A percentile compares a stretch with the other conserved stretches of the same genome.
Conservation (phyloP, 2,113 vertebrate species). For the Prolemur simus region DNA sequence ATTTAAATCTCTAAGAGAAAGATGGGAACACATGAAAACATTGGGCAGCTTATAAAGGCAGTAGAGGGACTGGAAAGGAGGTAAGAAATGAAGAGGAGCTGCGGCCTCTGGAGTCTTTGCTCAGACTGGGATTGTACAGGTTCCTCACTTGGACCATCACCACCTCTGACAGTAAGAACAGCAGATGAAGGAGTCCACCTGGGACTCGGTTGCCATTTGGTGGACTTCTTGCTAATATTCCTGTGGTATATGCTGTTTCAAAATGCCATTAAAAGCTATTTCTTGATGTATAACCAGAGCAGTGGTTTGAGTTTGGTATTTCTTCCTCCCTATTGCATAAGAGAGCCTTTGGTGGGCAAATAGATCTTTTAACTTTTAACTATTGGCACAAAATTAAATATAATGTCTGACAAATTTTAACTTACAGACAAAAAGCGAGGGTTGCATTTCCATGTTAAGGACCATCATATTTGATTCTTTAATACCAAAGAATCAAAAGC, state of each 20-base stretch:
- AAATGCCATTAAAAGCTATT: conserved; percentile 20
- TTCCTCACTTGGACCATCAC: neutral
- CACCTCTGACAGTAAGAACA: neutral
- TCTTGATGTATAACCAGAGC: neutral
- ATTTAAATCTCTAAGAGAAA: conserved; percentile 9
- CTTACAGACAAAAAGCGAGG: neutral
- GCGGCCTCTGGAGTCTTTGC: neutral
- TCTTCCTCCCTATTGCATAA: neutral
- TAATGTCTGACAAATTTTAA: conserved; percentile 28
- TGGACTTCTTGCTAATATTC: neutral
- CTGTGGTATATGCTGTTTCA: neutral
- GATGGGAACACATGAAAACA: neutral
- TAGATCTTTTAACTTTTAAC: conserved; percentile 32
- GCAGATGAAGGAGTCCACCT: neutral
- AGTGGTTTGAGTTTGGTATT: neutral
- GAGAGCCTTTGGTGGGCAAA: neutral
- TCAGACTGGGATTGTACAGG: neutral
- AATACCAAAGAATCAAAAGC: conserved; percentile 69
- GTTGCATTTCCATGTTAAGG: neutral
- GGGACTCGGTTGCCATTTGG: neutral
- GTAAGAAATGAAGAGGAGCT: neutral
- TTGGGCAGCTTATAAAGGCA: neutral
- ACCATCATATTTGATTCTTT: conserved; percentile 52
- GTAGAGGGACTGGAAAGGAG: neutral
- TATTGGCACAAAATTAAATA: conserved; percentile 37